Conservation (phyloP, 2,797 vertebrate species). For the Columba guinea region DNA sequence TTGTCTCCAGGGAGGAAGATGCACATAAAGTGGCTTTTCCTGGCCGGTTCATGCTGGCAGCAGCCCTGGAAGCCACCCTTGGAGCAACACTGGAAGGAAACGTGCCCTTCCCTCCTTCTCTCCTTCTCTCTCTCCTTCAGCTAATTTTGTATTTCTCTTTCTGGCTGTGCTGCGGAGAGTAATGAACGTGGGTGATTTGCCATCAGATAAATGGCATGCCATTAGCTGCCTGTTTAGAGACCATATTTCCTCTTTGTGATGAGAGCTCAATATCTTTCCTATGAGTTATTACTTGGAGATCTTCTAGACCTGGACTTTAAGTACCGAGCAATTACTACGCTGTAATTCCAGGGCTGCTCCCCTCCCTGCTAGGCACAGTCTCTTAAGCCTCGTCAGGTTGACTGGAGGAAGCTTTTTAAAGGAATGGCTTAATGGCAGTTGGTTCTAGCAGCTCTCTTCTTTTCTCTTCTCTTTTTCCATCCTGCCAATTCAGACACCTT, state of each 20-base stretch:
- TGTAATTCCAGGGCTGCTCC: conserved; percentile 20
- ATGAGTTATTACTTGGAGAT: conserved; percentile 64
- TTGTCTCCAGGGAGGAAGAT: conserved; percentile 4
- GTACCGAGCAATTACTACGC: conserved; percentile 51
- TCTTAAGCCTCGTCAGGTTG: neutral
- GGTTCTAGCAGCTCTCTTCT: neutral
- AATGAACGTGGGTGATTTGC: conserved; percentile 67
- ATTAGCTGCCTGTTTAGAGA: conserved; percentile 71
- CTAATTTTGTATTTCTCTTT: conserved; percentile 43
- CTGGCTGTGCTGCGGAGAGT: conserved; percentile 41
- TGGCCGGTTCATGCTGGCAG: neutral
- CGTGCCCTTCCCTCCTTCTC: neutral
- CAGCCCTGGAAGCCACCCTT: neutral
- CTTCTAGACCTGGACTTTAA: conserved; percentile 55
- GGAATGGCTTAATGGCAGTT: neutral
- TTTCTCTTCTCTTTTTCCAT: neutral
- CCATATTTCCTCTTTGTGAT: conserved; percentile 70
- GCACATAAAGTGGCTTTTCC: neutral
- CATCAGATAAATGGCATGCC: conserved; percentile 65
- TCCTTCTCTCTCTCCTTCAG: conserved; percentile 5
- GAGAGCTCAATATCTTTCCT: conserved; percentile 63
- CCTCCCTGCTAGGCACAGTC: neutral
- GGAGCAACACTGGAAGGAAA: neutral
- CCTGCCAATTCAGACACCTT: neutral
- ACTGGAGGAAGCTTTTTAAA: neutral